Evolutionary conservation across 2,797 vertebrate genomes (phyloP), one percentile per base, ranked within the genome.

Genomic region (Aulostomus chinensis): DNA sequence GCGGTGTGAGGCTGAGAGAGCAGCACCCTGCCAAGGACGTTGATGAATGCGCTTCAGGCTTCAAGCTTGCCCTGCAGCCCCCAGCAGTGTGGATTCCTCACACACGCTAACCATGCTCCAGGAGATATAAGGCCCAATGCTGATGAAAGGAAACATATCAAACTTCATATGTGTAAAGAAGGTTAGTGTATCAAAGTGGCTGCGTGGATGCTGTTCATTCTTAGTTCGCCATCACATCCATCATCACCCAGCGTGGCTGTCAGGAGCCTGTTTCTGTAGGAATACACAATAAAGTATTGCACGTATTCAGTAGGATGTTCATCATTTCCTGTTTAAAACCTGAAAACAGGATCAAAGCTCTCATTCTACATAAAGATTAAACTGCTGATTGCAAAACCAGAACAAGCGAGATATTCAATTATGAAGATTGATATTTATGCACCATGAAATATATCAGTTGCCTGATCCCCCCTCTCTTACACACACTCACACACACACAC

Each of bases 1-100:
- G 85, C 66, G 11, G 56, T 56, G 78, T 71, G 76, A 82, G 86
- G 66, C 57, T 61, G 84, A 82, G 88, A 80, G 75, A 88, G 80
- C 80, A 88, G 76, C 91, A 90, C 91, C 93, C 93, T 89, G 92
- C 92, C 75, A 83, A 83, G 90, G 84, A 75, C 58, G 78, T 34
- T 92, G 92, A 93, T 93, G 91, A 93, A 92, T 84, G 81, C 87
- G 81, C 89, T 78, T 75, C 82, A 74, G 91, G 84, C 86, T 89
- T 89, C 91, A 89, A 91, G 86, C 91, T 90, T 78, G 55, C 90
- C 86, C 68, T 37, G 76, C 83, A 79, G 83, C 89, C 89, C 82
- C 35, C 56, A 85, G 87, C 64, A 17, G 78, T 82, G 86, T 81
- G 70, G 82, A 80, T 91, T 85, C 89, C 81, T 79, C 73, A 80